Conservation (phyloP, 2,888 invertebrate species). For the Aproaerema taeniolella region DNA sequence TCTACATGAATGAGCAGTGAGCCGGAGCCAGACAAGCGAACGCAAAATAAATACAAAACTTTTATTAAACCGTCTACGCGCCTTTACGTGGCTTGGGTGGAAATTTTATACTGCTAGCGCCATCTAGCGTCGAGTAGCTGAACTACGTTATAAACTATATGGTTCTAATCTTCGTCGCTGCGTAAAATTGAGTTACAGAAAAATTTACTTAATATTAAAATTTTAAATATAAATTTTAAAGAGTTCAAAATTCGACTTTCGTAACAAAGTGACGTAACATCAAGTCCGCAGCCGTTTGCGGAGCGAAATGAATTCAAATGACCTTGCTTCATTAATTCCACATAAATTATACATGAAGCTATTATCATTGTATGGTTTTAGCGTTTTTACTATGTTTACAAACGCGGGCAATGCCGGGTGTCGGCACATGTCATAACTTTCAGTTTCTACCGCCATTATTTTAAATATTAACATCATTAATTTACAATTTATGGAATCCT, state of each 20-base stretch:
- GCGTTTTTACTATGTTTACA: conserved; percentile 44
- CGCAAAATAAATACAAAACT: conserved; percentile 54
- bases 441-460: conserved; percentile 12
- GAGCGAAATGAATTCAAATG: conserved; percentile 63
- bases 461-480: conserved; percentile 13
- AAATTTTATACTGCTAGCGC: conserved; percentile 40
- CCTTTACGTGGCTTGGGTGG: conserved; percentile 37
- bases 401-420: conserved; percentile 25
- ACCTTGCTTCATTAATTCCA: conserved; percentile 70
- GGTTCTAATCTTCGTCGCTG: conserved; percentile 1
- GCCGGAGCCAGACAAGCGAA: conserved; percentile 36
- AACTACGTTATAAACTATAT: conserved; percentile 26
- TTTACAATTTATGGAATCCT: conserved; percentile 16
- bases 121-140: conserved; percentile 62
- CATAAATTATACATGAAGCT: conserved; percentile 65
- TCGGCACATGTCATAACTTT: conserved; percentile 14
- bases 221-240: not conserved
- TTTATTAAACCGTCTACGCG: conserved; percentile 50
- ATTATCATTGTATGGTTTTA: conserved; percentile 58
- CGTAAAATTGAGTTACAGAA: not conserved
- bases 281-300: conserved; percentile 14
- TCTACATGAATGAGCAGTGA: conserved; percentile 41
- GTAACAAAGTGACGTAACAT: not conserved
- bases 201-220: not conserved
- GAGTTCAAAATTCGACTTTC: not conserved